Evolutionary conservation across 2,113 vertebrate species (phyloP), one percentile per base, ranked within the genome.

Genomic region (Macheiramphus alcinus): DNA sequence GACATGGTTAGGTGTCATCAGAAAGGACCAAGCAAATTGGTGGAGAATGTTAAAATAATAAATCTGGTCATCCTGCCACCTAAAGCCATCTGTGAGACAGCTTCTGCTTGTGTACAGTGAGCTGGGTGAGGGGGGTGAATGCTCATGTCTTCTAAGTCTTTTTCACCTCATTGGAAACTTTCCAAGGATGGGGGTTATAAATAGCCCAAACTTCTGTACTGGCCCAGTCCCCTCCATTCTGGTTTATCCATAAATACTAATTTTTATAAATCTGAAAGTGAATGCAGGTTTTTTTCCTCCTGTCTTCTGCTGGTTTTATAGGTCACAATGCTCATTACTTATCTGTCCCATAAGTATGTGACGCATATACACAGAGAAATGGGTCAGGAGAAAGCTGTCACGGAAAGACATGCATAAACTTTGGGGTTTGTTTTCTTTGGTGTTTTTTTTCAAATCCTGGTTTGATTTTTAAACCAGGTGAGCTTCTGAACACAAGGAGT

Each of bases 71-170:
- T 61, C 20, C 45, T 68, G 43, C 40, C 48, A 52, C 32, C 15
- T 0, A 0, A 43, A 84, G 43, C 25, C 3, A 2, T 11, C 18
- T 0, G 0, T 66, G 55, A 81, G 40, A 40, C 27, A 72, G 36
- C 55, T 93, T 68, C 63, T 91, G 56, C 52, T 34, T 76, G 62
- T 34, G 25, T 29, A 4, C 56, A n/a, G 42, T 23, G 29, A 73
- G 58, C 25, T 88, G 59, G 29, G 27, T 25, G 18, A n/a, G 14
- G 6, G 11, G 17, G 27, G 26, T 27, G 12, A 36, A 45, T 29
- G 18, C 43, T 91, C 20, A 13, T 6, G 13, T 43, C 47, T 73
- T 88, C 31, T 50, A 36, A 50, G 48, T 25, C 13, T 48, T 55
- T 73, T 79, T 27, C 16, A 74, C 3, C 20, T 62, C 31, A 31